phyloP scores from a whole-genome alignment of 1,140 invertebrate species.

The Meloidogyne hapla region DNA sequence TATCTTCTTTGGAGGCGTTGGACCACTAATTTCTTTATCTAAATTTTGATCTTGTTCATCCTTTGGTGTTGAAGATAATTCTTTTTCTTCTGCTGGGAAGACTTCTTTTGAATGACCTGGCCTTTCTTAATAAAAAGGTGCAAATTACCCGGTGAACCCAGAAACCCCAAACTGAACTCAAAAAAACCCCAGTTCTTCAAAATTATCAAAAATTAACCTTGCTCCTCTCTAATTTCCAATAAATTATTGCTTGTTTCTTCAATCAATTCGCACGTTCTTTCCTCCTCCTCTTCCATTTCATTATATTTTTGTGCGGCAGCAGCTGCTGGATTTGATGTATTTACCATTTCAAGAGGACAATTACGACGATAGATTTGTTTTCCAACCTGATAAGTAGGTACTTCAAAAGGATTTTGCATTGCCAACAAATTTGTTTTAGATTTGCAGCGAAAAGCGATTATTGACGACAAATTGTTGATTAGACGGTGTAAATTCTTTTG shows the following conservation, averaged over 20 bases:
- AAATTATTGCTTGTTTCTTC: background rate
- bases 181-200: too few species aligned
- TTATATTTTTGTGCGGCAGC: background rate
- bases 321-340: conserved; percentile 11
- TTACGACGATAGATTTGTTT: conserved; percentile 22
- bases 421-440: background rate
- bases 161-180: too few species aligned
- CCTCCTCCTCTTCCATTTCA: background rate
- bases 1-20: background rate
- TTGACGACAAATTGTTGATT: background rate
- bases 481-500: background rate
- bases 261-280: background rate
- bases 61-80: background rate
- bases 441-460: background rate
- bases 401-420: conserved; percentile 22
- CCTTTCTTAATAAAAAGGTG: background rate
- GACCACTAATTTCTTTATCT: background rate
- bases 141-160: too few species aligned
- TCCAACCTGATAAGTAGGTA: conserved; percentile 20
- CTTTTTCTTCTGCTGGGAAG: background rate
- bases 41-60: background rate
- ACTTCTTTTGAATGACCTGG: background rate
- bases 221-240: background rate
- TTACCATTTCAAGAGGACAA: conserved; percentile 20
- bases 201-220: background rate